Conservation (phyloP, 2,888 invertebrate species). For the Oscheius myriophilus region DNA sequence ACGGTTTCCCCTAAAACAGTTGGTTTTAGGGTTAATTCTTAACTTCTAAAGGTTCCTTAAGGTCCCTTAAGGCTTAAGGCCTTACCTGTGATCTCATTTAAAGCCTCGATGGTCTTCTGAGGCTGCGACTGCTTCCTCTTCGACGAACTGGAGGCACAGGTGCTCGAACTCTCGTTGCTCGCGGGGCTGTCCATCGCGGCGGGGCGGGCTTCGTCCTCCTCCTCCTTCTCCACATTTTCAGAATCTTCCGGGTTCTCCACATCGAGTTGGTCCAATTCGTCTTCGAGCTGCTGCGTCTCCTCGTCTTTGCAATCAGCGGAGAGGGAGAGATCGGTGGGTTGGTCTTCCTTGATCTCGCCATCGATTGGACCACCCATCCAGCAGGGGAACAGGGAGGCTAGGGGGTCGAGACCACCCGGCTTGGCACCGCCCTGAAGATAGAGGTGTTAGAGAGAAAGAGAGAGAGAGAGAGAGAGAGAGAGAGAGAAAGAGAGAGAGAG, state of each 20-base stretch:
- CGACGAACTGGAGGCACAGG: not conserved
- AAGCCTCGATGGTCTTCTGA: slow-evolving; percentile 9
- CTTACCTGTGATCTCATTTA: not conserved
- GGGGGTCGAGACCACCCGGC: slow-evolving; percentile 7
- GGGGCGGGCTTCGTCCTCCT: slow-evolving; percentile 16
- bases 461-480: not conserved
- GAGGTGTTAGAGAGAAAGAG: not conserved
- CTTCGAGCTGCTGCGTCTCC: slow-evolving; percentile 3
- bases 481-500: slow-evolving; percentile 1
- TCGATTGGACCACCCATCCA: slow-evolving; percentile 23
- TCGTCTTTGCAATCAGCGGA: slow-evolving; percentile 19
- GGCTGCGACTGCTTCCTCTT: slow-evolving; percentile 30
- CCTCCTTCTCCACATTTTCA: slow-evolving; percentile 9
- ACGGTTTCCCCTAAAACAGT: slow-evolving; percentile 28
- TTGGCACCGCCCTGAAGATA: slow-evolving; percentile 25
- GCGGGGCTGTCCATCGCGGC: slow-evolving; percentile 25
- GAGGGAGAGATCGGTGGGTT: slow-evolving; percentile 25
- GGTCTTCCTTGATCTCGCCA: slow-evolving; percentile 26
- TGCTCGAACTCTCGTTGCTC: slow-evolving; percentile 20
- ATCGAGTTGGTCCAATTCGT: slow-evolving; percentile 28
- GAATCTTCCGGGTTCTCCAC: slow-evolving; percentile 26
- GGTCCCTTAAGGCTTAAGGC: too few relatives aligned
- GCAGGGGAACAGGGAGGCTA: slow-evolving; percentile 27
- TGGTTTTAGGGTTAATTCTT: too few relatives aligned
- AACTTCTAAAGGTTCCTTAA: too few relatives aligned